Evolutionary conservation across 1,140 invertebrate species (phyloP).

Genomic region (Lordiphosa stackelbergi): DNA sequence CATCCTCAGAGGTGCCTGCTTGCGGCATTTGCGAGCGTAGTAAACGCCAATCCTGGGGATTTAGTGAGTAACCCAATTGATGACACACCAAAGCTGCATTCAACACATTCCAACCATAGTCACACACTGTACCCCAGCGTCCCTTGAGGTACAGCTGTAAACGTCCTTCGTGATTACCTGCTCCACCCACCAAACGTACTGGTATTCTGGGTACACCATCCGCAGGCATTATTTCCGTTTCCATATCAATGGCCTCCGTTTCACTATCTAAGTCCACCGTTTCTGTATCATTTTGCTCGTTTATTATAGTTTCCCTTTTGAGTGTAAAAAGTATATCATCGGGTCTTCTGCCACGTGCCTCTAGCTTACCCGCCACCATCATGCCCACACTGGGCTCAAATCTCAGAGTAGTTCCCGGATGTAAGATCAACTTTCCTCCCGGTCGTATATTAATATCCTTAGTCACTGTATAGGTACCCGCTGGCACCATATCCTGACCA

Average conservation of each 20-base stretch:
- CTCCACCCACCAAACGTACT: constrained; percentile 87
- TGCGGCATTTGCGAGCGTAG: constrained; percentile 87
- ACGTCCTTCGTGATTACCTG: constrained; percentile 86
- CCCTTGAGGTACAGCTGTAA: constrained; percentile 88
- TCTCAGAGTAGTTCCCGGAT: constrained; percentile 90
- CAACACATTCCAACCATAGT: constrained; percentile 95
- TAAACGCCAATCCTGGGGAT: constrained; percentile 94
- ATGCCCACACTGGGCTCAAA: constrained; percentile 96
- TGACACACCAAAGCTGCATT: constrained; percentile 96
- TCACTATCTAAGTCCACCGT: constrained; percentile 70
- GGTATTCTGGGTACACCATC: constrained; percentile 81
- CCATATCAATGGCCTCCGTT: constrained; percentile 77
- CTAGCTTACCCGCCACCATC: constrained; percentile 95
- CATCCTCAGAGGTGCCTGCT: constrained; percentile 86
- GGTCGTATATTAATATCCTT: constrained; percentile 94
- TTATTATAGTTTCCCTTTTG: constrained; percentile 83
- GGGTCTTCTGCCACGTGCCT: constrained; percentile 86
- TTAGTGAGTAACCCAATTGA: constrained; percentile 94
- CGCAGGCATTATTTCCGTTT: constrained; percentile 79
- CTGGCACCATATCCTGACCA: constrained; percentile 86
- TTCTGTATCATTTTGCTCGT: constrained; percentile 80
- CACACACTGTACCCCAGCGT: constrained; percentile 98
- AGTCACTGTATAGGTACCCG: constrained; percentile 90
- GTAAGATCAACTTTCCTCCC: constrained; percentile 89
- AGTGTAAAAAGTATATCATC: constrained; percentile 88